phyloP scores from a whole-genome alignment of 1,140 invertebrate genomes.

The Cepaea nemoralis region DNA sequence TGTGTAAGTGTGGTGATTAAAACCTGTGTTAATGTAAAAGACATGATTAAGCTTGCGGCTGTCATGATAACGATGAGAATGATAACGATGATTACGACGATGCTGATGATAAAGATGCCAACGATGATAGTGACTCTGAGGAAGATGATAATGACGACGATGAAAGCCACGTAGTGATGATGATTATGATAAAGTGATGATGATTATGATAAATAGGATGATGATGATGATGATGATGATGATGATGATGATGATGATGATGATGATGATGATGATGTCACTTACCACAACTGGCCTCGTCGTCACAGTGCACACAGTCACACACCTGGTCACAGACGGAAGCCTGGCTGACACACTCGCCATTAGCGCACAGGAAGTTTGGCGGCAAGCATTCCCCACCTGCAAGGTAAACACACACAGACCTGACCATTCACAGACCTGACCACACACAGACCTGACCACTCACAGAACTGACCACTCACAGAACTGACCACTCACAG shows the following conservation, averaged over 20 bases:
- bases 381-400: neutral
- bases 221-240: constrained; percentile 21
- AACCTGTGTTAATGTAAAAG: too few species aligned
- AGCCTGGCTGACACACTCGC: constrained; percentile 64
- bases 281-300: constrained; percentile 72
- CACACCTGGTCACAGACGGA: constrained; percentile 68
- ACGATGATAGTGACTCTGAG: neutral
- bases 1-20: too few species aligned
- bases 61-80: too few species aligned
- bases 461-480: too few species aligned
- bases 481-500: too few species aligned
- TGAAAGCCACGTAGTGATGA: neutral
- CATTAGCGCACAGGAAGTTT: constrained; percentile 32
- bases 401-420: neutral
- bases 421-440: too few species aligned
- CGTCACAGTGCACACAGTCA: constrained; percentile 73
- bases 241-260: constrained; percentile 32
- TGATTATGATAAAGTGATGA: neutral
- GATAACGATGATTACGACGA: too few species aligned
- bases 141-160: neutral
- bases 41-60: too few species aligned
- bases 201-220: neutral
- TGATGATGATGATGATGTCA: constrained; percentile 42
- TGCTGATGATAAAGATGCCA: too few species aligned
- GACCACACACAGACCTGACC: too few species aligned